Percentiles rank a stretch among this genome's conserved stretches.
Conservation (phyloP, 2,797 vertebrate species). For the Labroides dimidiatus region DNA sequence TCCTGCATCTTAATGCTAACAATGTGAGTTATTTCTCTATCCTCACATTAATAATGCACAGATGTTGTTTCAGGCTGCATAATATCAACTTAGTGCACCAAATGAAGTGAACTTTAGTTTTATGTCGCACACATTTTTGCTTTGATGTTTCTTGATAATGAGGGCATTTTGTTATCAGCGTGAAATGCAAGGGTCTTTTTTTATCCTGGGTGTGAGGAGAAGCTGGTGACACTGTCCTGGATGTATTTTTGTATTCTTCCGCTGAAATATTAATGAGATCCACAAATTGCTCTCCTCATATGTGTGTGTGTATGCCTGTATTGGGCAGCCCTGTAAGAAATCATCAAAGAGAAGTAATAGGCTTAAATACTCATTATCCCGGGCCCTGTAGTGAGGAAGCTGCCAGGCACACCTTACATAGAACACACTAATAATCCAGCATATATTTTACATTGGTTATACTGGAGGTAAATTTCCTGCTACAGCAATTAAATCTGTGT, state of each 20-base stretch:
- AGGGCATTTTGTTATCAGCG: slow-evolving; percentile 7
- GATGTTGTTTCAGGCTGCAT: background rate
- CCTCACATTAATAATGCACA: background rate
- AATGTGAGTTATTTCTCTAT: background rate
- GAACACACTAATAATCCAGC: background rate
- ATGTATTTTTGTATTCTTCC: slow-evolving; percentile 52
- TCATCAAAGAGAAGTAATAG: slow-evolving; percentile 17
- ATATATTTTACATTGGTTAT: background rate
- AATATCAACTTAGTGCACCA: background rate
- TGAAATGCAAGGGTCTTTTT: background rate
- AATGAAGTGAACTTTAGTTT: slow-evolving; percentile 5
- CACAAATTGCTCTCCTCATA: slow-evolving; percentile 11
- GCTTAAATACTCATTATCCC: slow-evolving; percentile 13
- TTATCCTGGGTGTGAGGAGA: background rate
- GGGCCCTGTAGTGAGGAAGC: slow-evolving; percentile 4
- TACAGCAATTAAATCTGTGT: background rate
- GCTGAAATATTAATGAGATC: slow-evolving; percentile 63
- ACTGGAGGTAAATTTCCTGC: background rate
- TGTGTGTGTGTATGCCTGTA: background rate
- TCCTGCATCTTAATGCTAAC: background rate
- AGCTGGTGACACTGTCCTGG: slow-evolving; percentile 36
- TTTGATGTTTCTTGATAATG: slow-evolving; percentile 2
- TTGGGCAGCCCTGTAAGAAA: slow-evolving; percentile 17
- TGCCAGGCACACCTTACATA: slow-evolving; percentile 10
- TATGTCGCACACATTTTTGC: background rate